Base-by-base conservation (phyloP, 2,888 invertebrate species). In the Rhynchonema sp. region DNA sequence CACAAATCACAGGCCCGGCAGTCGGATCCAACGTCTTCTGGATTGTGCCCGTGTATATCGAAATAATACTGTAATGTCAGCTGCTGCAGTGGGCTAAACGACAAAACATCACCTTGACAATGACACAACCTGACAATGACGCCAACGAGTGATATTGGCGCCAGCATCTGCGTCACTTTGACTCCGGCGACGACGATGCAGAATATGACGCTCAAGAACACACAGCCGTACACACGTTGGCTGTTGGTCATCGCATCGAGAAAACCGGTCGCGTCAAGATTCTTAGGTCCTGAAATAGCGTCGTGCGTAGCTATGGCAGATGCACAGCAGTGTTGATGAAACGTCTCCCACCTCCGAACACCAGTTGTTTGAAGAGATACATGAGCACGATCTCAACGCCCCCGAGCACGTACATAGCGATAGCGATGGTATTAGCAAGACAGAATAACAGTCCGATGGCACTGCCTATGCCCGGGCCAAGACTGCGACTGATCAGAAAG, bases 371-470 rank as follows among this genome's bases (percentile, higher is more conserved):
- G 20, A 13, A 23, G 28, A 46, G 58, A 79, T 52, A 30, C 26
- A 62, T 61, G 13, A 62, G 56, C 3, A 62, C 25, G n/a, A 62
- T 60, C 62, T 62, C 62, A 22, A 62, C 61, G 30, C 60, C 62
- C 68, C 94, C 94, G 57, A 94, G 88, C 73, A 92, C 89, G 77
- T 96, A 96, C 92, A 96, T 94, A 69, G 94, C 90, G 1, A 90
- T 91, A 25, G 94, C 94, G 54, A 94, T 80, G 9, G 92, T 91
- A 62, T 92, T 96, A 58, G 92, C 94, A 57, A 92, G 86, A 77
- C 94, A 96, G 78, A 94, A 96, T 58, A 96, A 80, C 82, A 94
- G 87, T 55, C 94, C 94, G 29, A 98, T 96, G 52, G 98, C 96
- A 28, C 96, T 94, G 56, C 98, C 98, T 77, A 94, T 96, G 78